Conservation (phyloP, 2,888 invertebrate genomes). For the Dione vanillae region DNA sequence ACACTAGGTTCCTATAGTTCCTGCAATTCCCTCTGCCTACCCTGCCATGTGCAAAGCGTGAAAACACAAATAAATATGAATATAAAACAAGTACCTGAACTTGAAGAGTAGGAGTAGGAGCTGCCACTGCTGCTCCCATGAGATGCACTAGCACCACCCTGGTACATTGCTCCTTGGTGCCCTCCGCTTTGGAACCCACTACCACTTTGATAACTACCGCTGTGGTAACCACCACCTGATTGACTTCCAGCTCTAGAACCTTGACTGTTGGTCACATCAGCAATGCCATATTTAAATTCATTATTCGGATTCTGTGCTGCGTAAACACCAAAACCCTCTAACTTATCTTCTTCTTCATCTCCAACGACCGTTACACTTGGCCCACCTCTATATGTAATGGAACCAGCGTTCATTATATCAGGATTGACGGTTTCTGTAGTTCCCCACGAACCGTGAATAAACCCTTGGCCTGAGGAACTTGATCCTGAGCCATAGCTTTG, state of each 20-base stretch:
- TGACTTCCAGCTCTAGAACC: conserved; percentile 47
- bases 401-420: conserved; percentile 74
- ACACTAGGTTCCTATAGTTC: too few relatives aligned
- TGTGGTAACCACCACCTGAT: conserved; percentile 43
- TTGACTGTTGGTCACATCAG: conserved; percentile 63
- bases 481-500: conserved; percentile 42
- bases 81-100: conserved; percentile 63
- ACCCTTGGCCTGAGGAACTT: conserved; percentile 60
- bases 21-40: too few relatives aligned
- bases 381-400: conserved; percentile 63
- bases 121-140: conserved; percentile 54
- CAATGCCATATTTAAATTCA: conserved; percentile 73
- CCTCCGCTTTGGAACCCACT: conserved; percentile 43
- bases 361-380: conserved; percentile 70
- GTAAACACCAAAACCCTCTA: conserved; percentile 69
- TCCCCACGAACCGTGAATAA: conserved; percentile 73
- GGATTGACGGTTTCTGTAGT: conserved; percentile 80
- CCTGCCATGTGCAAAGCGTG: too few relatives aligned
- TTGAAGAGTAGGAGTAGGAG: conserved; percentile 68
- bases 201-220: conserved; percentile 43
- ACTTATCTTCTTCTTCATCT: conserved; percentile 70
- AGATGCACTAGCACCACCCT: conserved; percentile 44
- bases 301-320: conserved; percentile 73
- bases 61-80: too few relatives aligned
- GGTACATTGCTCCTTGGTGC: conserved; percentile 46